These are phyloP conservation scores for Falco naumanni DNA, from an alignment of 2,797 vertebrate genomes.

Conservation along the genomic window DNA sequence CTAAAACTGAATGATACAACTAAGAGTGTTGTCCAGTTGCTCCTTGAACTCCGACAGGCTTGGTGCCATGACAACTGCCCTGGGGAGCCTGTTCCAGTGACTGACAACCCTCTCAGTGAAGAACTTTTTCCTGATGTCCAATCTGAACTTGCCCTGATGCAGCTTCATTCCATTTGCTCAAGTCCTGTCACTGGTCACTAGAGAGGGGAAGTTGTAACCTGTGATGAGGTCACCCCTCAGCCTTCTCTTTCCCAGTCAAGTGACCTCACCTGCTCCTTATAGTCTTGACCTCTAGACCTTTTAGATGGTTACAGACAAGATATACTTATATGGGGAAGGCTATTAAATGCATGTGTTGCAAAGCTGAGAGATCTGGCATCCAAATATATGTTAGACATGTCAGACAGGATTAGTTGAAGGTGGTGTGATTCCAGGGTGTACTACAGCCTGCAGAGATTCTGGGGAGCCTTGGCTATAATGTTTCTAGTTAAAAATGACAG, in stretches of 20 bases:
- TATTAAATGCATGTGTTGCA: not conserved
- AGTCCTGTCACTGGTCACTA: not conserved
- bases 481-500: not conserved
- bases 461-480: not conserved
- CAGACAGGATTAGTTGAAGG: not conserved
- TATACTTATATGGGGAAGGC: not conserved
- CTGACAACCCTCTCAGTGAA: too few species aligned
- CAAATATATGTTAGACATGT: not conserved
- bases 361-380: not conserved
- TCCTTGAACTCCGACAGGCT: too few species aligned
- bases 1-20: too few species aligned
- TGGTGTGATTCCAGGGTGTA: not conserved
- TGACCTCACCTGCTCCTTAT: accelerated
- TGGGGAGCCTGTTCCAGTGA: too few species aligned
- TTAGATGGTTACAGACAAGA: not conserved
- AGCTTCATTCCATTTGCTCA: not conserved
- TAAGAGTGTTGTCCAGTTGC: too few species aligned
- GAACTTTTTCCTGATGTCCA: too few species aligned
- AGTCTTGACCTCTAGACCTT: not conserved
- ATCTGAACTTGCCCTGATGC: too few species aligned
- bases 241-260: not conserved
- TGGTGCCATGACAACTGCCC: too few species aligned
- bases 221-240: not conserved
- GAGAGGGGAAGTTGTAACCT: not conserved
- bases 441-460: not conserved